These are phyloP conservation scores for Propithecus perrieri DNA, from an alignment of 2,797 vertebrate species.

Conservation along the genomic window DNA sequence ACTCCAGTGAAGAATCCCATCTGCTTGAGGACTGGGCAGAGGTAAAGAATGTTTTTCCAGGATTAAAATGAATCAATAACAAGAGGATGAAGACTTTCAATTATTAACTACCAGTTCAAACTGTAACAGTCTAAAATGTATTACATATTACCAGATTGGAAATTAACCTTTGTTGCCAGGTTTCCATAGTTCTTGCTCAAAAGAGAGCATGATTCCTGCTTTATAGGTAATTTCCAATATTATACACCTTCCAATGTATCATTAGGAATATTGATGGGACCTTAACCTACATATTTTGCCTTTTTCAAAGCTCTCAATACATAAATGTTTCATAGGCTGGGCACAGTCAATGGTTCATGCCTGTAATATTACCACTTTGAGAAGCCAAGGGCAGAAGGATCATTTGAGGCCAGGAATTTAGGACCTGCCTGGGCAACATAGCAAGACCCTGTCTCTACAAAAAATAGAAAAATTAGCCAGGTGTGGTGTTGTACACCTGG, in stretches of 20 bases:
- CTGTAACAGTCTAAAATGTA: background rate
- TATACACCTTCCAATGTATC: background rate
- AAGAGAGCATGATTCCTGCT: background rate
- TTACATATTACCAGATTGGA: background rate
- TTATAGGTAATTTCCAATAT: background rate
- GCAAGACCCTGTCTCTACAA: no score
- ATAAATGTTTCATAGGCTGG: background rate
- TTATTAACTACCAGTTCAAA: constrained; percentile 51
- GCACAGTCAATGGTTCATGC: no score
- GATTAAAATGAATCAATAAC: constrained; percentile 33
- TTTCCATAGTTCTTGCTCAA: background rate
- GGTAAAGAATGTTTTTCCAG: background rate
- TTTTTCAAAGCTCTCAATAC: background rate
- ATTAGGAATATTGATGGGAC: background rate
- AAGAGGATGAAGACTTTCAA: constrained; percentile 31
- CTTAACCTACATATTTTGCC: background rate
- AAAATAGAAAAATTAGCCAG: no score
- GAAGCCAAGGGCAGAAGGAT: no score
- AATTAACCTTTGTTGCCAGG: constrained; percentile 8
- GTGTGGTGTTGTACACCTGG: no score
- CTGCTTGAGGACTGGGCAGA: background rate
- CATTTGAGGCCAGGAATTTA: no score
- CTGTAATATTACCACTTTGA: no score
- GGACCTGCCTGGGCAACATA: no score
- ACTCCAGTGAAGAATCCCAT: background rate